Percentiles rank a stretch among this genome's conserved stretches.
Conservation (phyloP, 2,113 vertebrate species). For the Misgurnus anguillicaudatus region DNA sequence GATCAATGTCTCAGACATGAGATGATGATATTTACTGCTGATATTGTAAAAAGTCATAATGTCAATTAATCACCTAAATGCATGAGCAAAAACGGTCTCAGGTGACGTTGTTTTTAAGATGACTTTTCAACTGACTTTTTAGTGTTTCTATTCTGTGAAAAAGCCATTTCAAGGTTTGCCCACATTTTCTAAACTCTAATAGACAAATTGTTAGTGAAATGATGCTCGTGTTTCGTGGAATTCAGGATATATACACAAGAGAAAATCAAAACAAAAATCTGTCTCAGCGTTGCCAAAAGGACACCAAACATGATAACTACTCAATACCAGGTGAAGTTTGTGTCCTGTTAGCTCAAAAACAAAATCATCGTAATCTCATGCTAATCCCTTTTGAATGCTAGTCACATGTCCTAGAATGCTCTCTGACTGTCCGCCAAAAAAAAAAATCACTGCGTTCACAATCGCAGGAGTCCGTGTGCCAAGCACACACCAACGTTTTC, state of each 20-base stretch:
- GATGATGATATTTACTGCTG: slow-evolving; percentile 34
- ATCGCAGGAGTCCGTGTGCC: not conserved
- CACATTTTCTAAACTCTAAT: slow-evolving; percentile 4
- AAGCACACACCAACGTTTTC: not conserved
- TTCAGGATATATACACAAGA: not conserved
- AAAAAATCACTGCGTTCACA: not conserved
- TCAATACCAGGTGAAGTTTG: slow-evolving; percentile 21
- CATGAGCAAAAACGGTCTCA: slow-evolving; percentile 36
- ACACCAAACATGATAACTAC: not conserved
- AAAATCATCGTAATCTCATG: slow-evolving; percentile 30
- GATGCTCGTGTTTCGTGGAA: not conserved
- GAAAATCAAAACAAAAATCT: not conserved
- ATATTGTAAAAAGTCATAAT: slow-evolving; percentile 28
- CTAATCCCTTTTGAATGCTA: slow-evolving; percentile 47
- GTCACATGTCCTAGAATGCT: slow-evolving; percentile 8
- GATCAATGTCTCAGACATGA: slow-evolving; percentile 18
- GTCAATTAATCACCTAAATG: slow-evolving; percentile 20
- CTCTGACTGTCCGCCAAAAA: slow-evolving; percentile 16
- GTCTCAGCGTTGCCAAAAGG: slow-evolving; percentile 27
- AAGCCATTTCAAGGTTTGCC: slow-evolving; percentile 35
- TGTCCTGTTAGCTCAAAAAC: slow-evolving; percentile 1
- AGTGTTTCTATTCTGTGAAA: slow-evolving; percentile 31
- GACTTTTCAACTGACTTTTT: slow-evolving; percentile 27
- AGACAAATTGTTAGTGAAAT: slow-evolving; percentile 6
- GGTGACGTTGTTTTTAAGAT: slow-evolving; percentile 6